These are phyloP conservation scores for Pseudomyrmex gracilis DNA, from an alignment of 1,140 invertebrate genomes.

Conservation along the genomic window DNA sequence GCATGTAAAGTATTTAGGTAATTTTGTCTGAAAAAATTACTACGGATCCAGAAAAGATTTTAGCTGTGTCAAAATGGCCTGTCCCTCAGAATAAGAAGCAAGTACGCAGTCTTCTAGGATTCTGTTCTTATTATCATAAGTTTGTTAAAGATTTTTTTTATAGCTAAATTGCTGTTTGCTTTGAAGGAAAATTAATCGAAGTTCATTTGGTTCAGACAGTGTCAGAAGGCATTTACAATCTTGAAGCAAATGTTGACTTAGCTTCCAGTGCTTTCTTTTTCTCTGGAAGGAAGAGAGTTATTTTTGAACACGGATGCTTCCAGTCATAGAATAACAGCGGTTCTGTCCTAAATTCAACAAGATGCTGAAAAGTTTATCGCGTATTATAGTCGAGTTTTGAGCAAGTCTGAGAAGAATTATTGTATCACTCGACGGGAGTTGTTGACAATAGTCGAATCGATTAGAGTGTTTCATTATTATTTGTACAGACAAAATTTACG, in stretches of 20 bases:
- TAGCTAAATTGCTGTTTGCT: background rate
- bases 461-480: slow-evolving; percentile 22
- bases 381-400: background rate
- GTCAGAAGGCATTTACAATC: background rate
- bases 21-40: background rate
- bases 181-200: background rate
- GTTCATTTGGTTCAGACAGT: background rate
- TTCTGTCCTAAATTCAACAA: background rate
- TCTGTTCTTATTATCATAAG: slow-evolving; percentile 21
- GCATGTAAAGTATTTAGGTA: background rate
- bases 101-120: slow-evolving; percentile 8
- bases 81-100: slow-evolving; percentile 12
- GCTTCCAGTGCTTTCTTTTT: background rate
- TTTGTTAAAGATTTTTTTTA: slow-evolving; percentile 9
- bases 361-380: background rate
- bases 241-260: background rate
- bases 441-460: background rate
- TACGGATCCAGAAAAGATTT: background rate
- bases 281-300: background rate
- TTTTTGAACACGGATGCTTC: slow-evolving; percentile 10
- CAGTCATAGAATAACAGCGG: background rate
- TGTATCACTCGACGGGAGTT: too few species aligned
- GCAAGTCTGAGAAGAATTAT: background rate
- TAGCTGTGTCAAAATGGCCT: slow-evolving; percentile 4
- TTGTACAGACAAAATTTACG: slow-evolving; percentile 3